Evolutionary conservation across 2,113 vertebrate species (phyloP), one percentile per base, ranked within the genome.

Genomic region (Anhinga rufa): DNA sequence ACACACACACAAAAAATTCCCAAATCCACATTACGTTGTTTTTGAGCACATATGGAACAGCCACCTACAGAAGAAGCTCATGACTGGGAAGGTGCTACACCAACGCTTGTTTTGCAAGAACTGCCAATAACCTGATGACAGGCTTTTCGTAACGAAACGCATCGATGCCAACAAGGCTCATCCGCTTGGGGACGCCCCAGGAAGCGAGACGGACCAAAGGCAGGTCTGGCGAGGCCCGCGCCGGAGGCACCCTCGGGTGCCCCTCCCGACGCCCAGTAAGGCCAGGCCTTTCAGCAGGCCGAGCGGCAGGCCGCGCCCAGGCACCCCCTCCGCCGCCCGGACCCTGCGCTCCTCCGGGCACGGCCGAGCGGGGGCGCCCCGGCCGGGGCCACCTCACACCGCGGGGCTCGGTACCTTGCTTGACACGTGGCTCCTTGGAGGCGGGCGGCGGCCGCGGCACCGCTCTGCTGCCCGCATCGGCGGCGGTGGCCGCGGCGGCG

Each of bases 381-480:
- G 44, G 18, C 58, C 12, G 6, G 19, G 14, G 26, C 28, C 19
- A 22, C 55, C 16, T 22, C 21, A 24, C 17, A 21, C 40, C 10
- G 44, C 20, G 3, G 9, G 24, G 10, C 29, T 18, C 10, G 4
- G 6, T 97, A 98, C 98, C 98, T 98, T 98, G 98, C 54, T 97
- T 98, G n/a, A 91, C 88, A 17, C 98, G 97, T 10, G 87, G 72
- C 12, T 98, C 98, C 92, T 96, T 97, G 57, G 54, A 97, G 8
- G 92, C 94, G 12, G 94, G 68, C 9, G 96, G 87, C 28, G 97
- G 96, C 92, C 97, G 98, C 82, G 93, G 71, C n/a, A 61, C 76
- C 1, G 96, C 97, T 57, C 98, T 98, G 93, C 97, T 98, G 44
- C 89, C 76, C 20, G 54, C 86, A 9, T 95, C 42, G 15, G 42